Base-by-base conservation (phyloP, 2,113 vertebrate species). In the Spea bombifrons region DNA sequence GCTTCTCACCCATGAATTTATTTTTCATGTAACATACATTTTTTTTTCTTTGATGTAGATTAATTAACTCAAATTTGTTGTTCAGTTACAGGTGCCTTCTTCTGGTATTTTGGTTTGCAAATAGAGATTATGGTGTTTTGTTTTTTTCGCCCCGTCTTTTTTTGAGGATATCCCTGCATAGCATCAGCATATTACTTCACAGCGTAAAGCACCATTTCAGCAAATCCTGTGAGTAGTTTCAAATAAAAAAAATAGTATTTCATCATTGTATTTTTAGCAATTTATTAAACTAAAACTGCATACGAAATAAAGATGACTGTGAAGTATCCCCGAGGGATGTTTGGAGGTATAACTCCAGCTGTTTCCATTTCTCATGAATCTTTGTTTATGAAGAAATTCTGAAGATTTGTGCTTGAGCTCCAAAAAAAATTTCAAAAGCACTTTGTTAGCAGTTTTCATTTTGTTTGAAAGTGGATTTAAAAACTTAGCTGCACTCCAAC, bases 221-320 rank as follows among this genome's bases (percentile, higher is more conserved):
- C 49, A 84, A 46, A 81, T 71, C 44, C 57, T 78, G 45, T 67
- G 65, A 16, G 66, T 55, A 69, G 69, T 82, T 71, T 46, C 80
- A 78, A 79, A 63, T 83, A 79, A 75, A 52, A 74, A 82, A 82
- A 83, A 59, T 30, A n/a, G 77, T 67, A 80, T 80, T 80, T 86
- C 71, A 84, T 86, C 80, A 78, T 65, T 75, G 47, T 70, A 82
- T 86, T 84, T 83, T 87, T 84, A 88, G 80, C 74, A 86, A 86
- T 85, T 80, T 84, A 86, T 85, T 88, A 87, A 88, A 82, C 66
- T 0, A 6, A 83, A 76, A 79, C 79, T 82, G 30, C 75, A 80
- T 12, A 84, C 80, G 82, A 78, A 82, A 72, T 30, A 30, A 73
- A 75, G 75, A 84, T 66, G 78, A 76, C 15, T 81, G 75, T 83